Evolutionary conservation across 2,888 invertebrate genomes (phyloP), one percentile per base, ranked within the genome.

Genomic region (Drosophila antonietae): DNA sequence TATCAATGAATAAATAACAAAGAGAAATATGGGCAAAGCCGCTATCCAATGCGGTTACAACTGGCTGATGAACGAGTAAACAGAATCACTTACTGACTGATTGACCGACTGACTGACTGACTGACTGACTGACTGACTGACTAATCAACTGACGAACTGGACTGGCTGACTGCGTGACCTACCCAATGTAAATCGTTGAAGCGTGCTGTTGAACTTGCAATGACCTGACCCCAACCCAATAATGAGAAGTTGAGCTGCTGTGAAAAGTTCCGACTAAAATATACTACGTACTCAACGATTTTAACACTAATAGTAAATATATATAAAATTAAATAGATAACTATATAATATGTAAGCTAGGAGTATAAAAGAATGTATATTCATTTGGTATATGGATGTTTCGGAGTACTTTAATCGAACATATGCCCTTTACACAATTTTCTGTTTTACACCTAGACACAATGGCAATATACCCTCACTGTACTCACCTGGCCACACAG

Each of bases 401-500:
- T 46, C 15, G 6, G 2, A 20, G 10, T 46, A 46, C 3, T 23
- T 15, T 23, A 14, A 2, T 46, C 1, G 5, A 23, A 23, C 7
- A 23, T 43, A 2, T 20, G 9, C 18, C 3, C 12, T 43, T 18
- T 4, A 43, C 9, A 5, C 18, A 20, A 28, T 28, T 28, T 28
- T 28, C 43, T 43, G 15, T 6, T n/a, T 9, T 15, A 9, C 10
- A 10, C 28, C 31, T 10, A 10, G 3, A 2, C 10, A 1, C 18
- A 23, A 14, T 9, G 12, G 2, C 12, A 1, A 37, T 23, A 41
- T 58, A 47, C 64, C 12, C 59, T 31, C 18, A 6, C 4, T 12
- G 8, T 15, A 94, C 95, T 94, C 94, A 96, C 96, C 94, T 93
- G 68, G 94, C 94, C 80, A 97, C 94, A 92, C 98, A 98, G 81